Evolutionary conservation across 1,140 invertebrate genomes (phyloP), one percentile per base, ranked within the genome.

Genomic region (Drosophila varians): DNA sequence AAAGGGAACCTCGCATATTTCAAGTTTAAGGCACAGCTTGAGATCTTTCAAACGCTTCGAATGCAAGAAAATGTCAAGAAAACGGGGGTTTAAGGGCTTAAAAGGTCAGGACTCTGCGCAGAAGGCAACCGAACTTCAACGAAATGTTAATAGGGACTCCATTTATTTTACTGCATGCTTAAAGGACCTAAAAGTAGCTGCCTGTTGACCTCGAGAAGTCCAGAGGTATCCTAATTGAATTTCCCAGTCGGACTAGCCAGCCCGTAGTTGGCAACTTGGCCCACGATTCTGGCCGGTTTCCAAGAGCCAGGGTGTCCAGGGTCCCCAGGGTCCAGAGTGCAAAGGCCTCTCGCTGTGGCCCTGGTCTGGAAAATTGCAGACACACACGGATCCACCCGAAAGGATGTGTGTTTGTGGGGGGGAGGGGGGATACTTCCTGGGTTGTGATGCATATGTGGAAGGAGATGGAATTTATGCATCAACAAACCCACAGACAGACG

Each of bases 391-490:
- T 21, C 42, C 62, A 52, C 36, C 47, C 4, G 12, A 12, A 40
- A 19, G 38, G 38, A 40, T 40, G 18, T 40, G 14, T 38, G 36
- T 16, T 2, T 36, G 11, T n/a, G n/a, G 11, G n/a, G 11, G n/a
- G 34, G 2, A n/a, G 34, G n/a, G n/a, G 4, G 21, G 21, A 21
- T 21, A 36, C 34, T 36, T 36, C 34, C 6, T n/a, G n/a, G n/a
- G n/a, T n/a, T n/a, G n/a, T 36, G 34, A 76, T 60, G 42, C 80
- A 86, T 69, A 58, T 73, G 75, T 54, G 64, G 43, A 57, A 48
- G 72, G 62, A 86, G 46, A 57, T 49, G 73, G 62, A 86, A 74
- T 80, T 77, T 66, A 80, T 87, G 80, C 78, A 83, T 83, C 78
- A 83, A 69, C 78, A 77, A 66, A 26, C 74, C 73, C 56, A 82